Evolutionary conservation across 92 coral and sea anemone species (phyloP).

Genomic region (Anthopleura xanthogrammica): DNA sequence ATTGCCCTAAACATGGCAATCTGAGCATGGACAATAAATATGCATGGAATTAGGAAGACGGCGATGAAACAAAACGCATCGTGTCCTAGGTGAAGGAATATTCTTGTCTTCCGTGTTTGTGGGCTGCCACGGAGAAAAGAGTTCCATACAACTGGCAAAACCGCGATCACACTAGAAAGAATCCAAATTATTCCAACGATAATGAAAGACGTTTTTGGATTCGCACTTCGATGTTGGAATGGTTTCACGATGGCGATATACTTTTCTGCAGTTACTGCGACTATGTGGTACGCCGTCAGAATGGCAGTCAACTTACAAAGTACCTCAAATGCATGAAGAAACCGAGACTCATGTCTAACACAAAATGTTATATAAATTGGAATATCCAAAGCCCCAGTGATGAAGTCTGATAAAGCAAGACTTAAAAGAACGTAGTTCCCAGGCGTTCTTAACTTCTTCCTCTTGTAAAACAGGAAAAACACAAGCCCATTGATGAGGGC

Average conservation of each 20-base stretch:
- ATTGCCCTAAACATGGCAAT: conserved; percentile 51
- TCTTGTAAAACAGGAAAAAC: conserved; percentile 30
- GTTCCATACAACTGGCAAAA: conserved; percentile 52
- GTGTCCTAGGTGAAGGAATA: conserved; percentile 15
- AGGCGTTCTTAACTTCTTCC: conserved; percentile 39
- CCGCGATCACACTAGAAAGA: conserved; percentile 41
- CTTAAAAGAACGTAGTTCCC: conserved; percentile 51
- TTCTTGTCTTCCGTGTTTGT: neutral
- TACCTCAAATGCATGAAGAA: neutral
- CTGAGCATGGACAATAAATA: conserved; percentile 53
- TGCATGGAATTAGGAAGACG: conserved; percentile 58
- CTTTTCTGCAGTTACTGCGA: conserved; percentile 63
- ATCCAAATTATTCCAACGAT: conserved; percentile 50
- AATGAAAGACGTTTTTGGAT: conserved; percentile 29
- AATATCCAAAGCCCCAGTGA: conserved; percentile 40
- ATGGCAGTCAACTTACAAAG: conserved; percentile 42
- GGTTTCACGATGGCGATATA: conserved; percentile 66
- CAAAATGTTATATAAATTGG: conserved; percentile 29
- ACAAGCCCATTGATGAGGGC: conserved; percentile 50
- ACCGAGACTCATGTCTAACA: neutral
- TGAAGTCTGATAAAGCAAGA: conserved; percentile 50
- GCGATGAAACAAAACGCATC: conserved; percentile 39
- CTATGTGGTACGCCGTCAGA: conserved; percentile 60
- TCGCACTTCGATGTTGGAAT: conserved; percentile 51
- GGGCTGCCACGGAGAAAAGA: neutral